Base-by-base conservation (phyloP, 1,140 invertebrate species). In the Cyphomyrmex costatus region DNA sequence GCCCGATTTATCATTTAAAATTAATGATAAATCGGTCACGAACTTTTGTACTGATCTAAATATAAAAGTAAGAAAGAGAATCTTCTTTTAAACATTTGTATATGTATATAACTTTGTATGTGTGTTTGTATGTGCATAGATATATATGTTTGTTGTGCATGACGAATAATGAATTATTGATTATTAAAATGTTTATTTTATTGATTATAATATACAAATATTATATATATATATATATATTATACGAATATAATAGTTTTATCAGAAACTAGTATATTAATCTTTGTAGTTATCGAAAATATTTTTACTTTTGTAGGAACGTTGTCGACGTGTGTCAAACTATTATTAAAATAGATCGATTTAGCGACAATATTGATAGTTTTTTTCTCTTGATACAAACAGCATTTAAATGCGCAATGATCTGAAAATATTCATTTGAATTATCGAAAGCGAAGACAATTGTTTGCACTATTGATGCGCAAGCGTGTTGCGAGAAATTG, bases 61-160 rank as follows among this genome's bases (percentile, higher is more conserved):
- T n/a, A n/a, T n/a, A n/a, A n/a, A n/a, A n/a, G n/a, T n/a, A n/a
- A n/a, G n/a, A n/a, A n/a, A n/a, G n/a, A 71, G 8, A 53, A 53
- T 71, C 56, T 71, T 51, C 10, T 60, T 60, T 63, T n/a, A 33
- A 56, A 36, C n/a, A n/a, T n/a, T n/a, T n/a, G n/a, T n/a, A n/a
- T n/a, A n/a, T n/a, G n/a, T n/a, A n/a, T n/a, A n/a, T n/a, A n/a
- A n/a, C n/a, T n/a, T n/a, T n/a, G n/a, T n/a, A n/a, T n/a, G n/a
- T n/a, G n/a, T n/a, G n/a, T n/a, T n/a, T n/a, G n/a, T n/a, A n/a
- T n/a, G n/a, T n/a, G n/a, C n/a, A n/a, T n/a, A n/a, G n/a, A n/a
- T n/a, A n/a, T n/a, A n/a, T n/a, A n/a, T n/a, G n/a, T n/a, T n/a
- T n/a, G n/a, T n/a, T n/a, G n/a, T n/a, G n/a, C n/a, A n/a, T n/a